Evolutionary conservation across 2,797 vertebrate genomes (phyloP).

Genomic region (Artibeus jamaicensis): DNA sequence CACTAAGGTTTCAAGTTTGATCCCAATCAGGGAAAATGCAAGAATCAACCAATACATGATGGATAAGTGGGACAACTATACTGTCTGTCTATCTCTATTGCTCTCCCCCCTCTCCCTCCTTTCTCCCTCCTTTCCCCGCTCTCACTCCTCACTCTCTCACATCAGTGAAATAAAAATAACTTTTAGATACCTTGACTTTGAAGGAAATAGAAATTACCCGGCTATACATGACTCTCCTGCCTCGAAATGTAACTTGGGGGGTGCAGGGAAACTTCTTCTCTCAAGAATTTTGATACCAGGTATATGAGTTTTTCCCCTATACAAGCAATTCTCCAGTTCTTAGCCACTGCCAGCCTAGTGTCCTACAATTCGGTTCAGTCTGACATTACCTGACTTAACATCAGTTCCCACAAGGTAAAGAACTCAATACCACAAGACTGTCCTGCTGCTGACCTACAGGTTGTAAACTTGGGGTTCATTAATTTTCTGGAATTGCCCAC

Average conservation of each 20-base stretch:
- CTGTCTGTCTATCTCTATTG: not conserved
- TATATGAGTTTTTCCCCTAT: not conserved
- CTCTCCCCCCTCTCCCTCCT: no score
- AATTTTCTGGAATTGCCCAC: not conserved
- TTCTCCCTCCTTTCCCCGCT: no score
- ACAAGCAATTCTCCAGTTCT: not conserved
- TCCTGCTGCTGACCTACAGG: not conserved
- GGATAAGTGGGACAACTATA: not conserved
- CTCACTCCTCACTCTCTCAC: not conserved
- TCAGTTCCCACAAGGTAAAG: not conserved
- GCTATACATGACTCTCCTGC: not conserved
- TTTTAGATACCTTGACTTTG: not conserved
- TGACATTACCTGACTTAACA: not conserved
- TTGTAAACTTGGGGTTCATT: not conserved
- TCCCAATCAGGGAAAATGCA: not conserved
- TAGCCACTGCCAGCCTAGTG: not conserved
- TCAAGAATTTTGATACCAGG: not conserved
- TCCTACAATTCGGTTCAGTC: not conserved
- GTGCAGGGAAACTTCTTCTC: not conserved
- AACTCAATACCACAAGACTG: not conserved
- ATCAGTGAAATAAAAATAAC: not conserved
- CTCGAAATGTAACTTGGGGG: not conserved
- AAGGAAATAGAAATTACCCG: constrained; percentile 3
- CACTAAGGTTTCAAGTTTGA: not conserved
- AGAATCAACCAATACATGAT: not conserved